phyloP scores from a whole-genome alignment of 2,797 vertebrate species.

The Oreonectes daqikongensis region DNA sequence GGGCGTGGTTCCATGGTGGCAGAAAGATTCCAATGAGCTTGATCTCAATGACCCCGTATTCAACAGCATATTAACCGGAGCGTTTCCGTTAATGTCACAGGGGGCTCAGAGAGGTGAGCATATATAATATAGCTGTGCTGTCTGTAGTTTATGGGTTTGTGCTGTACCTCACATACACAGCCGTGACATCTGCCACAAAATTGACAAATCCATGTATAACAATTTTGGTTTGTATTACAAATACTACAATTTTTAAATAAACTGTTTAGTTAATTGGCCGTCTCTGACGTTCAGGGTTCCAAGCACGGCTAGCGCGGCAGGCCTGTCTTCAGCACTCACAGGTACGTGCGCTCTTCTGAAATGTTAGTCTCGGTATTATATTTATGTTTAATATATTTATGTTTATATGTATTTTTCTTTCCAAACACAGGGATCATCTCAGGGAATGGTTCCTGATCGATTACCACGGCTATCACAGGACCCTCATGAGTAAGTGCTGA shows the following conservation, averaged over 20 bases:
- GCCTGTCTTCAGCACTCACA: conserved; percentile 51
- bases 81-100: conserved; percentile 83
- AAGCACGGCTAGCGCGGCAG: conserved; percentile 84
- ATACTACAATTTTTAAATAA: neutral
- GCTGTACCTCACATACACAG: neutral
- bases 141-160: conserved; percentile 20
- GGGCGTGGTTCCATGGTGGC: conserved; percentile 94
- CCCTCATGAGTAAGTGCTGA: conserved; percentile 85
- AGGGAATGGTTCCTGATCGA: conserved; percentile 80
- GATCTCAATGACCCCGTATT: conserved; percentile 91
- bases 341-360: conserved; percentile 34
- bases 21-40: conserved; percentile 84
- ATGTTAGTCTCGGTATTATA: neutral
- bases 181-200: too few species aligned
- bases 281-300: conserved; percentile 80
- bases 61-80: conserved; percentile 92
- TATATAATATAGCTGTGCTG: too few species aligned
- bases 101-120: conserved; percentile 73
- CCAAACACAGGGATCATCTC: conserved; percentile 71
- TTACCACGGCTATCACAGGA: conserved; percentile 84
- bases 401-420: neutral
- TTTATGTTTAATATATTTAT: neutral
- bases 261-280: neutral
- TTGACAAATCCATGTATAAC: too few species aligned
- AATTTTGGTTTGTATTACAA: too few species aligned